A percentile compares a stretch with the other conserved stretches of the same genome.
Evolutionary conservation across 2,113 vertebrate genomes (phyloP).

Genomic region (Hemibagrus wyckioides): DNA sequence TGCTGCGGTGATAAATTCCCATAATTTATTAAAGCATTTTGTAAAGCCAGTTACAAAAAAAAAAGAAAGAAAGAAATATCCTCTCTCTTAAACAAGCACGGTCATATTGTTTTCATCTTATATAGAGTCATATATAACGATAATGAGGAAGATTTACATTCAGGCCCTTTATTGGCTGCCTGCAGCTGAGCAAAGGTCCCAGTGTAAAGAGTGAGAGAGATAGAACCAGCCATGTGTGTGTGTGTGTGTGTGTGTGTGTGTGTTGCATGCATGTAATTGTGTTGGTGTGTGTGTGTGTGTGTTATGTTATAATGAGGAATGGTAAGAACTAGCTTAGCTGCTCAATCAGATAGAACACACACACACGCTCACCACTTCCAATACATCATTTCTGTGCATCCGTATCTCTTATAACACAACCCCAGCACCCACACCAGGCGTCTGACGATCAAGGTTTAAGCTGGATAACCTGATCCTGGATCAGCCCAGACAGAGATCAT

Average conservation of each 20-base stretch:
- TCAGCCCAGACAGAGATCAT: conserved; percentile 4
- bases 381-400: conserved; percentile 5
- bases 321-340: background rate
- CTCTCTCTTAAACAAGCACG: conserved; percentile 76
- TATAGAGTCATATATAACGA: conserved; percentile 61
- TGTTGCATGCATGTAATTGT: no score
- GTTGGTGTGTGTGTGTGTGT: conserved; percentile 51
- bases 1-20: conserved; percentile 58
- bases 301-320: background rate
- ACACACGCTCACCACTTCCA: background rate
- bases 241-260: conserved; percentile 57
- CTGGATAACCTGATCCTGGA: background rate
- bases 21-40: conserved; percentile 89
- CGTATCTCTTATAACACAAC: conserved; percentile 1
- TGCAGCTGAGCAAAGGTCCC: conserved; percentile 83
- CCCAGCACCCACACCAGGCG: conserved; percentile 22
- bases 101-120: conserved; percentile 63
- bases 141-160: conserved; percentile 68
- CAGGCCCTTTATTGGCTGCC: conserved; percentile 83
- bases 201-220: conserved; percentile 64
- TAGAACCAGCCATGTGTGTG: conserved; percentile 65
- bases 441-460: background rate
- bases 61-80: conserved; percentile 66
- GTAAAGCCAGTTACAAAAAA: conserved; percentile 90
- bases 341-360: background rate